phyloP scores from a whole-genome alignment of 2,113 vertebrate species.

The Xiphorhynchus elegans region DNA sequence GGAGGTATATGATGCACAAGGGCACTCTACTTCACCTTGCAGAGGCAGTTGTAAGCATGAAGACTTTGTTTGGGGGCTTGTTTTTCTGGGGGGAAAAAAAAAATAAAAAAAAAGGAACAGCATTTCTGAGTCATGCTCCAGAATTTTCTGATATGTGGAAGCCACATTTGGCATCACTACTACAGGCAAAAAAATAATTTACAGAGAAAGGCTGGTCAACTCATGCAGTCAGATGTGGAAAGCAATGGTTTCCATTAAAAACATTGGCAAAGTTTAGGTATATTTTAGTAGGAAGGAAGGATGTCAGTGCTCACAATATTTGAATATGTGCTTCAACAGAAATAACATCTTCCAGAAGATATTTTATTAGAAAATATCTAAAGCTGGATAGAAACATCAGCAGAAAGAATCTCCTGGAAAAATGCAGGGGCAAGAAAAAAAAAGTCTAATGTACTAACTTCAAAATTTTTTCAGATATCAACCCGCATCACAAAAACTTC shows the following conservation, averaged over 20 bases:
- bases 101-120: background rate
- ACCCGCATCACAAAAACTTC: background rate
- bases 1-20: background rate
- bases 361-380: background rate
- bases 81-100: background rate
- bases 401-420: background rate
- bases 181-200: background rate
- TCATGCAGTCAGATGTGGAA: background rate
- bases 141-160: background rate
- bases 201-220: background rate
- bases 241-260: background rate
- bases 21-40: rapidly evolving
- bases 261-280: background rate
- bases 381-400: background rate
- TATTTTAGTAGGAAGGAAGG: background rate
- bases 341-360: background rate
- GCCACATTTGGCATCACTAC: background rate
- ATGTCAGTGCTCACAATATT: background rate
- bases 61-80: rapidly evolving
- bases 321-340: background rate
- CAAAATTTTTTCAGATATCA: background rate
- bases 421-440: background rate
- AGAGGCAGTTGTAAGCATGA: background rate
- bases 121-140: background rate
- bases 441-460: background rate